Percentiles rank a stretch among this genome's conserved stretches.
These are phyloP conservation scores for human DNA, from an alignment of 2,113 vertebrate species.

Conservation along the genomic window GRCh38 chr21:42913501-42914000, in stretches of 20 bases:
- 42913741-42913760: too few species aligned
- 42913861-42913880: too few species aligned
- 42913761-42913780: too few species aligned
- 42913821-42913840: too few species aligned
- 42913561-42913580: neutral
- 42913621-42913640: too few species aligned
- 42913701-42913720: neutral
- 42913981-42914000: too few species aligned
- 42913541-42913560: neutral
- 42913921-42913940: neutral
- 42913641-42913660: too few species aligned
- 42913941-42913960: neutral
- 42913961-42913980: neutral
- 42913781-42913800: too few species aligned
- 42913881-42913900: neutral
- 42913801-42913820: too few species aligned
- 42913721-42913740: too few species aligned
- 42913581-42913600: neutral
- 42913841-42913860: too few species aligned
- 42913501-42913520: accelerated
- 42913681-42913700: neutral
- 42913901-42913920: neutral
- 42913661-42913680: accelerated
- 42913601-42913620: neutral
- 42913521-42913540: neutral